Evolutionary conservation across 2,113 vertebrate genomes (phyloP), one percentile per base, ranked within the genome.

Genomic region (Plectropomus leopardus): DNA sequence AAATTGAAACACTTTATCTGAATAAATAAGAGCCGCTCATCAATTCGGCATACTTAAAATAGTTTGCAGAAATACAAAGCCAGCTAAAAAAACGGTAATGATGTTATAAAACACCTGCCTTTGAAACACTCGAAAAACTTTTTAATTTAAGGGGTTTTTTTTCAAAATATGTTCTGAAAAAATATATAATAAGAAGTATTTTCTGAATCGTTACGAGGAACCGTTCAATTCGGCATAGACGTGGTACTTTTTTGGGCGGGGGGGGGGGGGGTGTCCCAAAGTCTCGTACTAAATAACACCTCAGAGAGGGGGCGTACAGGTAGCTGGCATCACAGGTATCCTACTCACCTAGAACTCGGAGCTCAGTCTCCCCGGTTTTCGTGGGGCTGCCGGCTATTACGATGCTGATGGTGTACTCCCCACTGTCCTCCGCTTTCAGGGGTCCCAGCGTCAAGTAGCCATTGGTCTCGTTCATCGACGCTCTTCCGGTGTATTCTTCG

Each of bases 361-460:
- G 66, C n/a, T 16, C 2, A 0, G 50, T 72, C 1, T 81, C 82
- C 0, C 1, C 79, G 0, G 72, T 17, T 1, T 0, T 0, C 0
- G 30, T 40, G 0, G 0, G 0, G 0, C 8, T 16, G 0, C 14
- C 6, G 0, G 0, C 0, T 0, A 0, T 0, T 0, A 90, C 0
- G 0, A 81, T 0, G 8, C 0, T 14, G 64, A 92, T 0, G 44
- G 1, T 44, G 11, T 86, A 92, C 0, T 83, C 58, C 0, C 92
- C 92, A 5, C 36, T 88, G 68, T 93, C 92, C 4, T 0, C 7
- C 0, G 1, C 0, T 10, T 0, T 68, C 21, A 90, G n/a, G 2
- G 24, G 0, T 0, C 0, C 11, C 1, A 93, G 50, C 3, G 8
- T 78, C 72, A 93, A 32, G 58, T 1, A 11, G 0, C 88, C 92